phyloP scores from a whole-genome alignment of 2,888 invertebrate species.

The Ceriagrion tenellum region DNA sequence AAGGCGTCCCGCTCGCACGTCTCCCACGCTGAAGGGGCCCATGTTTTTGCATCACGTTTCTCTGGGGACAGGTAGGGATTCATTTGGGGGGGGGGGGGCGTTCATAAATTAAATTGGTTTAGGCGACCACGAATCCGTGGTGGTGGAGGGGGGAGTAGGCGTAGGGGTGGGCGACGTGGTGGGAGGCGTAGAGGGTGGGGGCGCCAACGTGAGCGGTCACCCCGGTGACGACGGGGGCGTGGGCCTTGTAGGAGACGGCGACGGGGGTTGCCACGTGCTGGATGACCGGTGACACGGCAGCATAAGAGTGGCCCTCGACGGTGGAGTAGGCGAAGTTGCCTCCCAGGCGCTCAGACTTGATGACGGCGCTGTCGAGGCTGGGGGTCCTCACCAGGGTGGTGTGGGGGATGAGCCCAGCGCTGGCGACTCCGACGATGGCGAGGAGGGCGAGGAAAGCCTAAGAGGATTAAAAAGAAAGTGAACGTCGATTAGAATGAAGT shows the following conservation, averaged over 20 bases:
- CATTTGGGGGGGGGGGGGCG: not conserved
- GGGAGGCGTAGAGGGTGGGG: slow-evolving; percentile 12
- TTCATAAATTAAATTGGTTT: slow-evolving; percentile 34
- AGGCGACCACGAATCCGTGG: slow-evolving; percentile 68
- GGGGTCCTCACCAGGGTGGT: slow-evolving; percentile 74
- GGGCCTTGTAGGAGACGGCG: slow-evolving; percentile 74
- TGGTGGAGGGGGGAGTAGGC: slow-evolving; percentile 55
- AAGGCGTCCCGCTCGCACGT: slow-evolving; percentile 16
- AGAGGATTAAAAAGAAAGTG: not conserved
- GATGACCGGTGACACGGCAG: slow-evolving; percentile 74
- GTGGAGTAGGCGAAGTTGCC: slow-evolving; percentile 76
- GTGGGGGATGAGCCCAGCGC: slow-evolving; percentile 63
- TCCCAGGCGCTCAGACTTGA: slow-evolving; percentile 75
- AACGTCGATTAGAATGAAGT: not conserved
- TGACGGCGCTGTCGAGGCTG: slow-evolving; percentile 75
- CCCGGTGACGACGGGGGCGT: slow-evolving; percentile 64
- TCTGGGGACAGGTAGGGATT: not conserved
- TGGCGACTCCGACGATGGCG: slow-evolving; percentile 58
- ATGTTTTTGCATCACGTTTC: not conserved
- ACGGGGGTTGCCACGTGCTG: slow-evolving; percentile 74
- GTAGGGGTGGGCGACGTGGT: slow-evolving; percentile 30
- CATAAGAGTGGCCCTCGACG: slow-evolving; percentile 75
- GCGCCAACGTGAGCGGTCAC: slow-evolving; percentile 37
- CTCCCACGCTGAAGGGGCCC: not conserved
- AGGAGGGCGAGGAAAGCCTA: slow-evolving; percentile 62